phyloP scores from a whole-genome alignment of 2,888 invertebrate genomes.

The Ennomos quercinarius region DNA sequence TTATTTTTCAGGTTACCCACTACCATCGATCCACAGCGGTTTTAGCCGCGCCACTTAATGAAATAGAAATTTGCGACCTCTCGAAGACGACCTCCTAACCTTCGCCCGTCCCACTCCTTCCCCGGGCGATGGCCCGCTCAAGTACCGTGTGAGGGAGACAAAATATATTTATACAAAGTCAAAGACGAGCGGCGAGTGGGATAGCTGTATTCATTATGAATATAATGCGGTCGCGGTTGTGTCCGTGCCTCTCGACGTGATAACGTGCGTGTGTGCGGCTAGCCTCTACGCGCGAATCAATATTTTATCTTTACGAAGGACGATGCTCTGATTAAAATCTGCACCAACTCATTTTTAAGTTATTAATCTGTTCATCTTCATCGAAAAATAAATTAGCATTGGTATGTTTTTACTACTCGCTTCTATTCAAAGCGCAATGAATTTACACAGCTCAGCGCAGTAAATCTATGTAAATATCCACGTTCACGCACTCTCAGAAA shows the following conservation, averaged over 20 bases:
- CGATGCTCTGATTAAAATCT: slow-evolving; percentile 34
- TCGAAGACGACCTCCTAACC: slow-evolving; percentile 81
- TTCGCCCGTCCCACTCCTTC: slow-evolving; percentile 75
- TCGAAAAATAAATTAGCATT: not conserved
- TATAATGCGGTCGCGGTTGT: slow-evolving; percentile 82
- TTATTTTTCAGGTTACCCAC: slow-evolving; percentile 65
- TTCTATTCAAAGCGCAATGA: no score
- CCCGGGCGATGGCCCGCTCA: slow-evolving; percentile 65
- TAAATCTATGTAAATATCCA: no score
- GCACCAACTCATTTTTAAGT: slow-evolving; percentile 16
- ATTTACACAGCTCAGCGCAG: no score
- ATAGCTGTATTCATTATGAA: slow-evolving; percentile 85
- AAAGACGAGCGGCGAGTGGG: slow-evolving; percentile 83
- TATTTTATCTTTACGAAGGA: slow-evolving; percentile 78
- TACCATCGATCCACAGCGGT: slow-evolving; percentile 79
- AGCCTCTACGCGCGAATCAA: slow-evolving; percentile 78
- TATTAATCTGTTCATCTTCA: slow-evolving; percentile 24
- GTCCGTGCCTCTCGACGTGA: slow-evolving; percentile 76
- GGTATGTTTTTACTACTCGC: no score
- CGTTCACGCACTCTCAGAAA: slow-evolving; percentile 54
- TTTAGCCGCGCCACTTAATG: slow-evolving; percentile 81
- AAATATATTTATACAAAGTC: slow-evolving; percentile 85
- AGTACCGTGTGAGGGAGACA: slow-evolving; percentile 74
- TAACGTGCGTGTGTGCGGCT: slow-evolving; percentile 67
- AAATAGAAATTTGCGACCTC: slow-evolving; percentile 84